Percentiles rank a stretch among this genome's conserved stretches.
phyloP scores from a whole-genome alignment of 2,113 vertebrate genomes.

The Calyptommatus sinebrachiatus region DNA sequence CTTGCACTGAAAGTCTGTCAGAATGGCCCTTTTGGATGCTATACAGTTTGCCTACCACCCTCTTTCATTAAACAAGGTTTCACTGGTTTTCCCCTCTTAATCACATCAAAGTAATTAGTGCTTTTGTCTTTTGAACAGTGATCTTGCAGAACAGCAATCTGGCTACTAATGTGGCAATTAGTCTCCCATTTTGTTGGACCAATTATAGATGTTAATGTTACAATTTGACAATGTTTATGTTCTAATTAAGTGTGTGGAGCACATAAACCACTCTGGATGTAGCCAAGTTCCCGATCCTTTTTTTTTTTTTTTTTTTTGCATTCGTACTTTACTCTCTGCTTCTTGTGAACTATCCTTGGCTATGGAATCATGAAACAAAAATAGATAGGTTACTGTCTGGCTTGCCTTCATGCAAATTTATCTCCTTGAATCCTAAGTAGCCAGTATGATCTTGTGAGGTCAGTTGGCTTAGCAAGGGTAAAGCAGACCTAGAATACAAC shows the following conservation, averaged over 20 bases:
- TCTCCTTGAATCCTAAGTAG: constrained; percentile 31
- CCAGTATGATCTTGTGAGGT: constrained; percentile 42
- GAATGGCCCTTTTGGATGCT: constrained; percentile 18
- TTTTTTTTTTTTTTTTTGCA: constrained; percentile 39
- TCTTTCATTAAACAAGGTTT: constrained; percentile 49
- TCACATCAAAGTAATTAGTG: constrained; percentile 58
- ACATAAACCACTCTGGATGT: constrained; percentile 47
- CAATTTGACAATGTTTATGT: constrained; percentile 62
- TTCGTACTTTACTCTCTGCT: constrained; percentile 26
- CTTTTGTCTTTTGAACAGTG: constrained; percentile 58
- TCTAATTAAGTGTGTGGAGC: constrained; percentile 66
- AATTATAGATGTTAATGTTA: constrained; percentile 70
- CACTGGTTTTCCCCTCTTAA: constrained; percentile 24
- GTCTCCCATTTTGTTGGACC: constrained; percentile 61
- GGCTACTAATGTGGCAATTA: constrained; percentile 65
- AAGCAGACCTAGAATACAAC: constrained; percentile 48
- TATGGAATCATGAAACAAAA: constrained; percentile 48
- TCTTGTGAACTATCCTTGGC: constrained; percentile 26
- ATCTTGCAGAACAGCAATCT: constrained; percentile 55
- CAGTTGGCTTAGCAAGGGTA: constrained; percentile 60
- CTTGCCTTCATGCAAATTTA: constrained; percentile 48
- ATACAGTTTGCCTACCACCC: constrained; percentile 40
- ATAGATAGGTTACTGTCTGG: constrained; percentile 50
- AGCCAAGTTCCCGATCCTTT: constrained; percentile 49
- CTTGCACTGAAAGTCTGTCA: too few relatives aligned